These are phyloP conservation scores for Brenthis ino DNA, from an alignment of 2,888 invertebrate species.

Conservation along the genomic window DNA sequence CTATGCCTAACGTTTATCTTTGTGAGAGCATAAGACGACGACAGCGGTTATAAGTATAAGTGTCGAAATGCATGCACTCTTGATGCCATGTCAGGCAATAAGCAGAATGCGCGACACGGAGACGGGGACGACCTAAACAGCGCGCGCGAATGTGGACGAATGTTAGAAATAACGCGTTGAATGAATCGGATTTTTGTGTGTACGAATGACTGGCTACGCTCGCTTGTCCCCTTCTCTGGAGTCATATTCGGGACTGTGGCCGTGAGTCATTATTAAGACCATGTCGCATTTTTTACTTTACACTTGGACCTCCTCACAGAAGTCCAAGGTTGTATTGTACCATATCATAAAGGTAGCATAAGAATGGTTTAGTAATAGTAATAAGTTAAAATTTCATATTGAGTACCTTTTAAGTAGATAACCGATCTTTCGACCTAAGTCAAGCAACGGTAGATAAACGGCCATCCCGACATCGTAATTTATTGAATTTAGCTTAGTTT, in stretches of 20 bases:
- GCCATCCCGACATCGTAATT: conserved; percentile 82
- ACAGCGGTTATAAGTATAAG: conserved; percentile 74
- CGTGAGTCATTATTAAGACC: conserved; percentile 78
- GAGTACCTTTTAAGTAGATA: conserved; percentile 81
- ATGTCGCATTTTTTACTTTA: conserved; percentile 80
- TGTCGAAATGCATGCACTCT: conserved; percentile 66
- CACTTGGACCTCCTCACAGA: conserved; percentile 67
- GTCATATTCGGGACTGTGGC: conserved; percentile 74
- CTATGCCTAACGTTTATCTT: conserved; percentile 52
- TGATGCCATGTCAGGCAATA: conserved; percentile 57
- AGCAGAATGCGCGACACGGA: conserved; percentile 65
- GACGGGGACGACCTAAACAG: conserved; percentile 77
- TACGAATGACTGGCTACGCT: conserved; percentile 64
- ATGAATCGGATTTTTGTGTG: conserved; percentile 47
- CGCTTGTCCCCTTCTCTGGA: conserved; percentile 79
- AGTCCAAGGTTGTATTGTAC: conserved; percentile 76
- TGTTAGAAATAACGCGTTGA: conserved; percentile 55
- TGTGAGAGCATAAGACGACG: conserved; percentile 65
- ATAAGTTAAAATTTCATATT: conserved; percentile 76
- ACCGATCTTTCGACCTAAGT: conserved; percentile 82
- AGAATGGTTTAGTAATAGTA: conserved; percentile 76
- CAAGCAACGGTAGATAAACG: conserved; percentile 80
- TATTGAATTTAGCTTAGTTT: conserved; percentile 70
- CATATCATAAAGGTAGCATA: conserved; percentile 76
- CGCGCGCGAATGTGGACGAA: conserved; percentile 73